These are phyloP conservation scores for Eulemur albifrons DNA, from an alignment of 2,797 vertebrate genomes.

Conservation along the genomic window DNA sequence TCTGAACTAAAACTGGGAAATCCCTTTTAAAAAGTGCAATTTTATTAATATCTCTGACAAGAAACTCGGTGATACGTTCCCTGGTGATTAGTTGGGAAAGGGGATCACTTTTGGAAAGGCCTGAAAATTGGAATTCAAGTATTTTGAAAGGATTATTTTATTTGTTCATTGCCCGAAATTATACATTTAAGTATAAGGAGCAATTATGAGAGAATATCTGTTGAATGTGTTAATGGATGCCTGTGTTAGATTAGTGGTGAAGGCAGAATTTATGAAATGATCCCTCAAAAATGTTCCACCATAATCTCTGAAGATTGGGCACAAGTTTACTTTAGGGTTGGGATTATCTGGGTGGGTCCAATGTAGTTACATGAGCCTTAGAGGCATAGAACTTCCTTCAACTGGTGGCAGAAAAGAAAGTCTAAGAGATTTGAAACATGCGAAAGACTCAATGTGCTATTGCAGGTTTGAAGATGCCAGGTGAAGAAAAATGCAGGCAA, in stretches of 20 bases:
- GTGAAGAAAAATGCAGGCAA: neutral
- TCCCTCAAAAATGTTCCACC: neutral
- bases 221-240: neutral
- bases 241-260: neutral
- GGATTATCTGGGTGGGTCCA: neutral
- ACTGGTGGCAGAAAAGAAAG: neutral
- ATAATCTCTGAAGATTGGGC: neutral
- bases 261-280: constrained; percentile 14
- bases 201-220: neutral
- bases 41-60: neutral
- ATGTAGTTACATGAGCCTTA: neutral
- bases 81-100: neutral
- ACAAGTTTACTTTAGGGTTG: neutral
- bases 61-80: neutral
- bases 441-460: neutral
- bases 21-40: neutral
- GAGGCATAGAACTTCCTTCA: neutral
- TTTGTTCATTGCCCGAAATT: constrained; percentile 2
- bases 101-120: neutral
- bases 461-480: neutral
- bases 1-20: constrained; percentile 25
- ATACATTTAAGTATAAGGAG: neutral
- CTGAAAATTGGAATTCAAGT: neutral
- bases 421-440: neutral
- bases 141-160: neutral